Percentiles rank a stretch among this genome's conserved stretches.
These are phyloP conservation scores for Achroia grisella DNA, from an alignment of 1,140 invertebrate species.

Conservation along the genomic window DNA sequence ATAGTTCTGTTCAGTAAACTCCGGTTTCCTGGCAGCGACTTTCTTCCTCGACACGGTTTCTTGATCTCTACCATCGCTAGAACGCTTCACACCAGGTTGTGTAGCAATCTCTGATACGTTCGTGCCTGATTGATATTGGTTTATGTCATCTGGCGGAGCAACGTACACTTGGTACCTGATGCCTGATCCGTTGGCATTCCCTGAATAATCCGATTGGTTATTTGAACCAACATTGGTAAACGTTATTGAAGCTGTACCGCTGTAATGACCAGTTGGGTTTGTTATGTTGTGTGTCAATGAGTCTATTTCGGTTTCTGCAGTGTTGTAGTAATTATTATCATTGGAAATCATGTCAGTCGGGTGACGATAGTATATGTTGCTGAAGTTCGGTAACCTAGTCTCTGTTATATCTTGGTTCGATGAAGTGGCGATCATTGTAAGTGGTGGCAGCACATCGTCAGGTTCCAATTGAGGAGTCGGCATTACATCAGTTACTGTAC, in stretches of 20 bases:
- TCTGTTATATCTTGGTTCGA: neutral
- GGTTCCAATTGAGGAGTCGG: no score
- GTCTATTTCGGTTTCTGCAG: neutral
- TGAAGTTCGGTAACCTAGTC: neutral
- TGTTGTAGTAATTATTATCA: neutral
- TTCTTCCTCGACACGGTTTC: slow-evolving; percentile 1
- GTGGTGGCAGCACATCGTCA: neutral
- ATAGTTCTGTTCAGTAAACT: neutral
- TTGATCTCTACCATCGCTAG: neutral
- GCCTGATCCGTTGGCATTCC: neutral
- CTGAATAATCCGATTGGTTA: no score
- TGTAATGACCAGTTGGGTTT: neutral
- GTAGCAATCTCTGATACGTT: no score
- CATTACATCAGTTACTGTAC: neutral
- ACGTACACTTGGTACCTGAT: neutral
- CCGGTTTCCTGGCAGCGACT: neutral
- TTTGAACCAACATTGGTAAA: neutral
- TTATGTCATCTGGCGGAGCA: neutral
- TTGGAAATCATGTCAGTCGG: neutral
- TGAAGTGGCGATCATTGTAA: neutral
- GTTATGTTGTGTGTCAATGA: no score
- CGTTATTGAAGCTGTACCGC: neutral
- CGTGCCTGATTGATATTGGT: no score
- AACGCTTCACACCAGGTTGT: slow-evolving; percentile 4
- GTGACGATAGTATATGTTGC: neutral